Conservation (phyloP, 2,113 vertebrate genomes). For the Tachysurus fulvidraco region DNA sequence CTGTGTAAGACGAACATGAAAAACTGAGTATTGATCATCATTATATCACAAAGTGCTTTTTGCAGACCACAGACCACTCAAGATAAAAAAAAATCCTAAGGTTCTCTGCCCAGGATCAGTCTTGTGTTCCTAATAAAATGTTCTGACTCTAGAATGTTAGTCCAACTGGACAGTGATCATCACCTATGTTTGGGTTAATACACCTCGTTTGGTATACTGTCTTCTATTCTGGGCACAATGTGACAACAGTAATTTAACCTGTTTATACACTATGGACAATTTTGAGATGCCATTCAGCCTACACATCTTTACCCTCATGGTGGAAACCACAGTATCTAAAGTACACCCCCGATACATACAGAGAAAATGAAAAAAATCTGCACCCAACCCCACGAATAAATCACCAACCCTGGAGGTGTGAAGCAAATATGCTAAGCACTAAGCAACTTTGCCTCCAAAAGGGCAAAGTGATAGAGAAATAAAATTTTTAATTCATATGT, state of each 20-base stretch:
- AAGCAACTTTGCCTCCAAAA: background rate
- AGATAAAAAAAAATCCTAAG: too few relatives aligned
- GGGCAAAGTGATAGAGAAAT: background rate
- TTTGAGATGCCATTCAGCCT: too few relatives aligned
- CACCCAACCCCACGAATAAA: too few relatives aligned
- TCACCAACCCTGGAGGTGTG: too few relatives aligned
- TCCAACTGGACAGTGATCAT: background rate
- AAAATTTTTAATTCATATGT: background rate
- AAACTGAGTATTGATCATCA: background rate
- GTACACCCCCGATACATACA: too few relatives aligned
- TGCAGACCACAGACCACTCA: background rate
- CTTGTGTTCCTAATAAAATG: background rate
- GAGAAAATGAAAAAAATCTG: too few relatives aligned
- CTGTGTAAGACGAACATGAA: background rate
- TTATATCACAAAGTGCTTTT: too few relatives aligned
- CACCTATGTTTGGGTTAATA: background rate
- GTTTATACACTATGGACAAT: too few relatives aligned
- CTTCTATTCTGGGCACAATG: background rate
- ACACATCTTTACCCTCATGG: too few relatives aligned
- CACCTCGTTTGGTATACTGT: background rate
- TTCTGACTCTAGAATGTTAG: background rate
- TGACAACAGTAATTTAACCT: background rate
- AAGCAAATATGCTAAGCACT: too few relatives aligned
- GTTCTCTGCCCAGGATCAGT: background rate
- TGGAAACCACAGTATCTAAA: too few relatives aligned